Conservation (phyloP, 2,888 invertebrate species). For the Panzeria rudis region DNA sequence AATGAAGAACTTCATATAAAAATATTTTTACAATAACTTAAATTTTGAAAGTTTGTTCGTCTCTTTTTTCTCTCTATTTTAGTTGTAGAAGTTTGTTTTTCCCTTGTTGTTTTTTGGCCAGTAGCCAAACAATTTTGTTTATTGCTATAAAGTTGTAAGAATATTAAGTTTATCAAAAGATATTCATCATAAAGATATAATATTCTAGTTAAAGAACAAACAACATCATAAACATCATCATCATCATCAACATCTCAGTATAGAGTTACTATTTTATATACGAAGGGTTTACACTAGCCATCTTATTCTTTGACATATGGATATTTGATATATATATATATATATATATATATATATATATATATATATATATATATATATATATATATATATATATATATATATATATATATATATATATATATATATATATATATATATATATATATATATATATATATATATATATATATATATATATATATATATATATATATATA, state of each 20-base stretch:
- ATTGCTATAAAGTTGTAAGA: constrained; percentile 53
- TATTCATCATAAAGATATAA: constrained; percentile 52
- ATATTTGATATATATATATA: neutral
- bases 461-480: too few relatives aligned
- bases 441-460: too few relatives aligned
- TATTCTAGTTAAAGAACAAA: constrained; percentile 48
- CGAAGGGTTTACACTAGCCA: constrained; percentile 14
- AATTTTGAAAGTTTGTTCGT: neutral
- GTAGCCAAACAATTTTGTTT: constrained; percentile 71
- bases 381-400: too few relatives aligned
- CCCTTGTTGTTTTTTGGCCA: constrained; percentile 58
- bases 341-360: too few relatives aligned
- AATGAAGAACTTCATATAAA: constrained; percentile 1
- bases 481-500: too few relatives aligned
- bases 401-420: too few relatives aligned
- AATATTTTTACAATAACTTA: constrained; percentile 44
- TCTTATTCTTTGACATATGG: too few relatives aligned
- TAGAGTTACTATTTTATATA: constrained; percentile 2
- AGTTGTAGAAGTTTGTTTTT: neutral
- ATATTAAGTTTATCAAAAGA: constrained; percentile 57
- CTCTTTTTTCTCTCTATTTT: neutral
- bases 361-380: too few relatives aligned
- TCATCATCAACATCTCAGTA: constrained; percentile 14
- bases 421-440: too few relatives aligned
- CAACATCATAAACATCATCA: constrained; percentile 39